phyloP scores from a whole-genome alignment of 2,888 invertebrate genomes.

The Iphiclides podalirius region DNA sequence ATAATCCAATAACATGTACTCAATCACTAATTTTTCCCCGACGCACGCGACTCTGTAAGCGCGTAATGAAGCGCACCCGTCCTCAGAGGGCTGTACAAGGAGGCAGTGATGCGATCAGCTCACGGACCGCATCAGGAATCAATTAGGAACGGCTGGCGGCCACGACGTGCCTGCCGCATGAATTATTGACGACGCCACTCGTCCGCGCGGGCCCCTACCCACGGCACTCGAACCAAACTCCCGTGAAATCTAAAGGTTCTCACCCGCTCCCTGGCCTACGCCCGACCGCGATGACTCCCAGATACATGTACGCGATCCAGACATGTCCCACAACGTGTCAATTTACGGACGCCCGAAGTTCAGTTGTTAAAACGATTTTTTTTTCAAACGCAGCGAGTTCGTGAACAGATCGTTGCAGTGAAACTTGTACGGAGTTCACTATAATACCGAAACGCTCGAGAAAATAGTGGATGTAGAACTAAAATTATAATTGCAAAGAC shows the following conservation, averaged over 20 bases:
- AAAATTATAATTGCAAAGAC: constrained; percentile 16
- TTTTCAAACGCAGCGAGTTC: too few species aligned
- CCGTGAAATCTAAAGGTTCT: constrained; percentile 22
- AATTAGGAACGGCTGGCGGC: constrained; percentile 75
- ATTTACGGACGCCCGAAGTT: constrained; percentile 5
- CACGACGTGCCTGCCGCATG: constrained; percentile 74
- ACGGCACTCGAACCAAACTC: constrained; percentile 47
- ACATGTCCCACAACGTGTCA: constrained; percentile 11
- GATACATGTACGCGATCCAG: constrained; percentile 7
- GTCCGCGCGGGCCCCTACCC: constrained; percentile 45
- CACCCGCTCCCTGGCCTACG: background rate
- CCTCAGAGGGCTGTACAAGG: constrained; percentile 67
- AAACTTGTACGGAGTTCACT: constrained; percentile 11
- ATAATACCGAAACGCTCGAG: constrained; percentile 17
- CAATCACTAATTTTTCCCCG: constrained; percentile 42
- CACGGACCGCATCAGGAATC: constrained; percentile 75
- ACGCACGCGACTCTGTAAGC: constrained; percentile 51
- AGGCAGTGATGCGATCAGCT: constrained; percentile 75
- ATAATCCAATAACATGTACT: constrained; percentile 19
- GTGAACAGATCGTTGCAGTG: too few species aligned
- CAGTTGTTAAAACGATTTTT: constrained; percentile 8
- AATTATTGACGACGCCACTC: constrained; percentile 70
- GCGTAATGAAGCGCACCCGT: constrained; percentile 71
- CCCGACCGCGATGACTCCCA: constrained; percentile 5
- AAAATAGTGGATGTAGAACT: constrained; percentile 10